A percentile compares a stretch with the other conserved stretches of the same genome.
These are phyloP conservation scores for Antennarius maculatus DNA, from an alignment of 2,797 vertebrate genomes.

Conservation along the genomic window DNA sequence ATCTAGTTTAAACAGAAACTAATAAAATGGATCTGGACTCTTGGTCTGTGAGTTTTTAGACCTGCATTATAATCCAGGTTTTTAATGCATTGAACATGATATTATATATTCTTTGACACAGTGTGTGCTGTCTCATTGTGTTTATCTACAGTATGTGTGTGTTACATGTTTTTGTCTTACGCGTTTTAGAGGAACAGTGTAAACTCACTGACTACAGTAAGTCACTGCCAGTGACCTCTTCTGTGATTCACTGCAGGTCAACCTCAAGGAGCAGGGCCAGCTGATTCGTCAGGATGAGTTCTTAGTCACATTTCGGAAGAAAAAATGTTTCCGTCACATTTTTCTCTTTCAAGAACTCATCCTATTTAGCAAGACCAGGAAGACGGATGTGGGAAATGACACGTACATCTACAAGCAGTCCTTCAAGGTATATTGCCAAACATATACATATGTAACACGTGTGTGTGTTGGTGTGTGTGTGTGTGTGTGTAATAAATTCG, in stretches of 20 bases:
- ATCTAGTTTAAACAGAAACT: no score
- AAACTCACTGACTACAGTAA: neutral
- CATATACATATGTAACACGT: neutral
- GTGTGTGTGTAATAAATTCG: no score
- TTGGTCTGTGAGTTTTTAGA: no score
- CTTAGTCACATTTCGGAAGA: conserved; percentile 81
- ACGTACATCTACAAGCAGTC: conserved; percentile 86
- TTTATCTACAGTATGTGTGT: no score
- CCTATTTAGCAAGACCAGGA: conserved; percentile 86
- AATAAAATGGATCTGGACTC: no score
- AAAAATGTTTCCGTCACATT: conserved; percentile 82
- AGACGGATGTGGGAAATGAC: conserved; percentile 81
- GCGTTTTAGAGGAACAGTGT: neutral
- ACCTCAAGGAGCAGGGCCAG: conserved; percentile 86
- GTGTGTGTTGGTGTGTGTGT: no score
- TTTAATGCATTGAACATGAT: no score
- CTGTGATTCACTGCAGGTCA: conserved; percentile 73
- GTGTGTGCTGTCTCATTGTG: neutral
- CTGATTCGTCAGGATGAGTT: conserved; percentile 85
- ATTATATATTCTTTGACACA: neutral
- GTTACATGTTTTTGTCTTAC: neutral
- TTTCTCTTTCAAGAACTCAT: conserved; percentile 86
- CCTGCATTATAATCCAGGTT: no score
- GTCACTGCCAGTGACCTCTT: neutral
- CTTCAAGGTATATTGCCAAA: conserved; percentile 79